Evolutionary conservation across 1,140 invertebrate genomes (phyloP), one percentile per base, ranked within the genome.

Genomic region (Planococcus citri): DNA sequence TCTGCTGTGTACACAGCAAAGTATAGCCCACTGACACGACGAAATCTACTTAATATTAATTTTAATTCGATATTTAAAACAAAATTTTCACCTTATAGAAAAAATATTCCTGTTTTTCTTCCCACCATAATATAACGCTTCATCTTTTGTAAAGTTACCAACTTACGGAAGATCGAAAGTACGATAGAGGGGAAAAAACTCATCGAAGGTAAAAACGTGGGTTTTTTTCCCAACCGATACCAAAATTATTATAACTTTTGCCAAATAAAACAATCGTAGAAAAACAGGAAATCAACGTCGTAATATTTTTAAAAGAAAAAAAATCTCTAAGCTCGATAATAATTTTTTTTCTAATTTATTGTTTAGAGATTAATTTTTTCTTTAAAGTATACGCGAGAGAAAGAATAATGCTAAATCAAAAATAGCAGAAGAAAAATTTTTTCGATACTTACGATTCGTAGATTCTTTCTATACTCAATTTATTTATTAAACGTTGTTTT

Each of bases 121-220:
- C 51, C 12, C 12, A 6, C 29, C 4, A 17, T 51, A 51, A 51
- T 51, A n/a, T n/a, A n/a, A n/a, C n/a, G n/a, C n/a, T 51, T 51
- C 60, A 64, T 64, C 60, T 64, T 64, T 64, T 64, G 60, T 64
- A 64, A 24, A 64, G 60, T 64, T 64, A 64, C 60, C 60, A 64
- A 64, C 60, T 64, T 64, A 64, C 60, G 60, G 60, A 64, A 64
- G 60, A 64, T 64, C 41, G 41, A 51, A 51, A 51, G 29, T 20
- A n/a, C 14, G 33, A 37, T 37, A 14, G 17, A 17, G n/a, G 17
- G 3, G 17, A 51, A 20, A 51, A 51, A 51, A 17, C 17, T n/a
- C n/a, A 51, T n/a, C 41, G 41, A 51, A 51, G 41, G 41, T 51
- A 20, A 51, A 51, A 37, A 37, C 33, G 6, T 37, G 6, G 33